phyloP scores from a whole-genome alignment of 2,113 vertebrate genomes.

The Onychostoma macrolepis region DNA sequence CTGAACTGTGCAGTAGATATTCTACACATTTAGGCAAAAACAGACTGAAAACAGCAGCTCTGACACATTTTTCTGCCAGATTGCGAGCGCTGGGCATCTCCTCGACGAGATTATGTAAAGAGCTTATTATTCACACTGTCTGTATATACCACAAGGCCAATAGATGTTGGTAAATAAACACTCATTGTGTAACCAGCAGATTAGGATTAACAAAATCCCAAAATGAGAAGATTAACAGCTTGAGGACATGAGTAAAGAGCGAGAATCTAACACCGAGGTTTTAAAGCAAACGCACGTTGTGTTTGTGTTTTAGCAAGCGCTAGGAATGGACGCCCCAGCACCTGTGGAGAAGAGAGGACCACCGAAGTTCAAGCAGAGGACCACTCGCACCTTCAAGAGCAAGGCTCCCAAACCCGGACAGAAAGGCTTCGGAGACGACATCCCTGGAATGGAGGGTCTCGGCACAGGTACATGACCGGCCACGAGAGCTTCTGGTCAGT shows the following conservation, averaged over 20 bases:
- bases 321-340: conserved; percentile 27
- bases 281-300: not conserved
- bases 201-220: conserved; percentile 15
- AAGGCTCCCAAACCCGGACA: conserved; percentile 63
- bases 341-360: conserved; percentile 67
- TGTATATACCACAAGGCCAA: not conserved
- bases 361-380: conserved; percentile 74
- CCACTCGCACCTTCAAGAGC: conserved; percentile 69
- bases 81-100: not conserved
- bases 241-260: not conserved
- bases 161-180: not conserved
- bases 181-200: not conserved
- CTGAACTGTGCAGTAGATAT: not conserved
- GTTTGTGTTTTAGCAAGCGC: not conserved
- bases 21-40: not conserved
- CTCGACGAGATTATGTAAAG: conserved; percentile 23
- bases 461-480: conserved; percentile 79
- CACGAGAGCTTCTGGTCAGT: not conserved
- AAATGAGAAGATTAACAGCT: not conserved
- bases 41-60: not conserved
- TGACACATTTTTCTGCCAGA: not conserved
- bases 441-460: conserved; percentile 93
- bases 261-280: not conserved
- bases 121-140: conserved; percentile 14
- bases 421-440: conserved; percentile 88